phyloP scores from a whole-genome alignment of 2,888 invertebrate species.

The Drosophila stalkeri region DNA sequence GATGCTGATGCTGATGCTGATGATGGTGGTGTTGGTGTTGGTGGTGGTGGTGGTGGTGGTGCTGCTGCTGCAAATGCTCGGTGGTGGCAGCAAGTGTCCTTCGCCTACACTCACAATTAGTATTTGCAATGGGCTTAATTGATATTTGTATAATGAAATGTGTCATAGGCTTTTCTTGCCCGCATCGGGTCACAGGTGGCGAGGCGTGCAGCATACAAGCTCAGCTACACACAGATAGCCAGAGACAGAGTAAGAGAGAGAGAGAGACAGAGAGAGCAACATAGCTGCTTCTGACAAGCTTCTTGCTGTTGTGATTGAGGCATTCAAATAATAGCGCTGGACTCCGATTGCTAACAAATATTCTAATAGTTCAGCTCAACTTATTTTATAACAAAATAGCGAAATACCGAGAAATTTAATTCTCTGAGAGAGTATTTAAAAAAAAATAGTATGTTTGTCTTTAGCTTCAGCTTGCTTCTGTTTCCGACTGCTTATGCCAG shows the following conservation, averaged over 20 bases:
- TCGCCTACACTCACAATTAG: constrained; percentile 63
- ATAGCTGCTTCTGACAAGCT: constrained; percentile 5
- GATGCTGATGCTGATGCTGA: constrained; percentile 12
- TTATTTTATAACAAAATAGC: too few relatives aligned
- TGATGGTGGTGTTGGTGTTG: constrained; percentile 16
- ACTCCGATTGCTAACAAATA: too few relatives aligned
- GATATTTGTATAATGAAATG: constrained; percentile 80
- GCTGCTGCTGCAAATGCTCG: constrained; percentile 21
- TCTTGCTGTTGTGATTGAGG: not conserved
- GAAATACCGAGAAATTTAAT: too few relatives aligned
- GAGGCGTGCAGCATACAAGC: not conserved
- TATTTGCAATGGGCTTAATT: constrained; percentile 77
- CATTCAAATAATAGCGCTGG: not conserved
- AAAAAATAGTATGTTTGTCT: too few relatives aligned
- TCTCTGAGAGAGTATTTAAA: too few relatives aligned
- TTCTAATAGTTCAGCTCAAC: too few relatives aligned
- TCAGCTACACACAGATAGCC: not conserved
- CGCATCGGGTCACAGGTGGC: constrained; percentile 59
- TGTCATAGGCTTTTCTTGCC: constrained; percentile 71
- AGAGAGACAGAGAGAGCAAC: not conserved
- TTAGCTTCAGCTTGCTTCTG: too few relatives aligned
- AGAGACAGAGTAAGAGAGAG: not conserved
- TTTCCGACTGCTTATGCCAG: too few relatives aligned
- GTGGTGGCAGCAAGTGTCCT: constrained; percentile 55
- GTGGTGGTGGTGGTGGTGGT: constrained; percentile 36